Evolutionary conservation across 2,113 vertebrate species (phyloP).

Genomic region (Myxocyprinus asiaticus): DNA sequence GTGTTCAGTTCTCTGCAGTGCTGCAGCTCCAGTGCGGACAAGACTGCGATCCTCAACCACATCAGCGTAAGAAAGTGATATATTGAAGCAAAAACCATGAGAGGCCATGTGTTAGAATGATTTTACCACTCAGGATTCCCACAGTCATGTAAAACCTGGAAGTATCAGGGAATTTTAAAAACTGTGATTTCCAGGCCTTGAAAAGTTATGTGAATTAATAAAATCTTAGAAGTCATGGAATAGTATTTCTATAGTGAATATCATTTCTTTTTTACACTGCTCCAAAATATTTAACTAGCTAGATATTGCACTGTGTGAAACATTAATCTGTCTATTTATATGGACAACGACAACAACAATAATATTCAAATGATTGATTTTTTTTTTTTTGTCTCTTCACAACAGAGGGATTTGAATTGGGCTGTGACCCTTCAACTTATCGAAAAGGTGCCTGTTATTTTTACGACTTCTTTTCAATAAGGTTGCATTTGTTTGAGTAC

Average conservation of each 20-base stretch:
- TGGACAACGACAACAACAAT: not conserved
- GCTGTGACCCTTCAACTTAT: conserved; percentile 85
- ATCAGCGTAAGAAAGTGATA: conserved; percentile 68
- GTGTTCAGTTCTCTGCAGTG: conserved; percentile 88
- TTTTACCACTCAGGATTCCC: too few species aligned
- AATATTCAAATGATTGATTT: conserved; percentile 1
- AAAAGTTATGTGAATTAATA: too few species aligned
- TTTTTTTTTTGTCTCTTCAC: conserved; percentile 40
- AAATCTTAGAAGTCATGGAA: too few species aligned
- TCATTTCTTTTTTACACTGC: too few species aligned
- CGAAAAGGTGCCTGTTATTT: conserved; percentile 80
- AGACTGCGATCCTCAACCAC: conserved; percentile 83
- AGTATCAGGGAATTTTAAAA: too few species aligned
- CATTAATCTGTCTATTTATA: too few species aligned
- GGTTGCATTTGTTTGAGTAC: not conserved
- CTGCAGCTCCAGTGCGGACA: conserved; percentile 78
- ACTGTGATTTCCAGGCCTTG: too few species aligned
- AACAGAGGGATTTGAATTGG: conserved; percentile 86
- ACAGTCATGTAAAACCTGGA: too few species aligned
- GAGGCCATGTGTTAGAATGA: not conserved
- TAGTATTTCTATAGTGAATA: too few species aligned
- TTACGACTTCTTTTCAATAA: not conserved
- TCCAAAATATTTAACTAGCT: too few species aligned
- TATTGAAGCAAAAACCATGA: too few species aligned
- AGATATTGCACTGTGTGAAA: too few species aligned